phyloP scores from a whole-genome alignment of 2,797 vertebrate genomes.

The Mareca strepera region DNA sequence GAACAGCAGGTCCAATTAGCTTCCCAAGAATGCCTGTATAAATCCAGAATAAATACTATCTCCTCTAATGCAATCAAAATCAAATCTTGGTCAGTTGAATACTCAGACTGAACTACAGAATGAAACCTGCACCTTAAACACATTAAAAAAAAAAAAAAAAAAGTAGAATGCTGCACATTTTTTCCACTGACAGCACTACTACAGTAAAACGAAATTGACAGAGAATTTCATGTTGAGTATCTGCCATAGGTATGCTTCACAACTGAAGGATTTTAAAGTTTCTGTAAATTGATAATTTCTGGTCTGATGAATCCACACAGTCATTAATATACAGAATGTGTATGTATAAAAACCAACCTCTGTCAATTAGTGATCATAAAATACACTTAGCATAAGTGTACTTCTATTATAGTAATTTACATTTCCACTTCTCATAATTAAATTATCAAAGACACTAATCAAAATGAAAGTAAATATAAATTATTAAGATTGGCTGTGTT shows the following conservation, averaged over 20 bases:
- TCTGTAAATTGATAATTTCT: neutral
- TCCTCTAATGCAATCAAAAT: neutral
- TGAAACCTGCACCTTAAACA: neutral
- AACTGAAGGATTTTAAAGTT: neutral
- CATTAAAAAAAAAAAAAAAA: neutral
- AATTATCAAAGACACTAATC: neutral
- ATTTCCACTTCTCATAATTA: neutral
- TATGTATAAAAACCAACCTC: neutral
- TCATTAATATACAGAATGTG: neutral
- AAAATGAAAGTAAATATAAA: neutral
- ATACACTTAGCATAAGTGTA: neutral
- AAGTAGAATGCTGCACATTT: neutral
- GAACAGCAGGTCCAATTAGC: neutral
- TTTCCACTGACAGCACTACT: neutral
- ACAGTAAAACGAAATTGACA: neutral
- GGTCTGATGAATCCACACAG: neutral
- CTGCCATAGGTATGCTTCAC: neutral
- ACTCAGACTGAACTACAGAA: neutral
- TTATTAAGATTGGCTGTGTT: neutral
- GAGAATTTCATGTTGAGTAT: neutral
- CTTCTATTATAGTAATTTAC: neutral
- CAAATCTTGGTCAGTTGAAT: neutral
- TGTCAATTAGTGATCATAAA: slow-evolving; percentile 1
- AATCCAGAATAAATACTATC: neutral
- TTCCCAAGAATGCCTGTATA: neutral